A percentile compares a stretch with the other conserved stretches of the same genome.
Evolutionary conservation across 2,888 invertebrate genomes (phyloP).

Genomic region (Drosophila anomalata): DNA sequence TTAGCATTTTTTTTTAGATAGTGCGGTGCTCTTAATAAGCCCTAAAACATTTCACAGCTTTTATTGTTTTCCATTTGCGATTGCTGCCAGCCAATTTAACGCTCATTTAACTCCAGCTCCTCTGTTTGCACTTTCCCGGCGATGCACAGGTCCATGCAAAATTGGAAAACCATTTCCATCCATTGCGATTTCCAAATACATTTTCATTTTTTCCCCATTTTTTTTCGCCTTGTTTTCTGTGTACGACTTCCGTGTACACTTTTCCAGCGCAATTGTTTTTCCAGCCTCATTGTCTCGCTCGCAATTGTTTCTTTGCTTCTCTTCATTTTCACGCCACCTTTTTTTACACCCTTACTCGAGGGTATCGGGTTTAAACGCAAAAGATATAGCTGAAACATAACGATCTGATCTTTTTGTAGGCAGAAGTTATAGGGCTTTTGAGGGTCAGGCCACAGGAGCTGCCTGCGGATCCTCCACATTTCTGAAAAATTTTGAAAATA

Average conservation of each 20-base stretch:
- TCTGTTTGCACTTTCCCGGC: conserved; percentile 34
- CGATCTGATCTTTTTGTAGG: not conserved
- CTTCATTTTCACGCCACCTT: conserved; percentile 13
- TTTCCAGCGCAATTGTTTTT: conserved; percentile 36
- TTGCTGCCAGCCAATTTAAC: conserved; percentile 53
- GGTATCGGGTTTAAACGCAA: not conserved
- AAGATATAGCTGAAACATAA: not conserved
- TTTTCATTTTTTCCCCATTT: conserved; percentile 15
- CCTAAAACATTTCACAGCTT: conserved; percentile 36
- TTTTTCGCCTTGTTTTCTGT: conserved; percentile 5
- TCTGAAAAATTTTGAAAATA: too few species aligned
- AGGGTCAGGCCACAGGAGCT: too few species aligned
- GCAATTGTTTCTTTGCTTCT: conserved; percentile 40
- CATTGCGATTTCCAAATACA: conserved; percentile 17
- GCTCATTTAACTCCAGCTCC: conserved; percentile 53
- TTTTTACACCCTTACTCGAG: conserved; percentile 1
- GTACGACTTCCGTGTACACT: conserved; percentile 33
- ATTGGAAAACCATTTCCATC: conserved; percentile 33
- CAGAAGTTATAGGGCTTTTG: too few species aligned
- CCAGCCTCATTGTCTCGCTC: conserved; percentile 63
- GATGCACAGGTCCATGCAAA: conserved; percentile 37
- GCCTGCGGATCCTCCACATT: too few species aligned
- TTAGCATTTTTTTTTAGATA: conserved; percentile 6
- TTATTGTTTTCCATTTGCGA: conserved; percentile 33
- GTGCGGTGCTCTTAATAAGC: conserved; percentile 40